Base-by-base conservation (phyloP, 2,113 vertebrate species). In the Salvator merianae region DNA sequence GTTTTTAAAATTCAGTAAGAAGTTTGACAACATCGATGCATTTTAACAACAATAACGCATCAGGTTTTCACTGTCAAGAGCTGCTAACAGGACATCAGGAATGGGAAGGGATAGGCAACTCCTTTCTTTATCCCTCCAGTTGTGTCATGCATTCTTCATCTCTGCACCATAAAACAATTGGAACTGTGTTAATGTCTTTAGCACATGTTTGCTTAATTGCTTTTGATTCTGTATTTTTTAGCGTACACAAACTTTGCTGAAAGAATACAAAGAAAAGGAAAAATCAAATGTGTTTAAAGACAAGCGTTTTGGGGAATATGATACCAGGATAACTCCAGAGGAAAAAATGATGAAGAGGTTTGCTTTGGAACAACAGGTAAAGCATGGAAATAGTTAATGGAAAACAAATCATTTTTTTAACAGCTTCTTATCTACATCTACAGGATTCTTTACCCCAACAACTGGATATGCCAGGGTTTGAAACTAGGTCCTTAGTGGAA, bases 261-360 rank as follows among this genome's bases (percentile, higher is more conserved):
- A 98, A 92, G 99, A 99, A 75, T 99, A 98, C 93, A 97, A 97
- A 92, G 95, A 96, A 69, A 97, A 97, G 87, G 95, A 96, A 50
- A 99, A 98, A 90, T 86, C 96, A 82, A 97, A 93, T 79, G 96
- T 98, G 5, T 98, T 99, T 55, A 95, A 95, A 36, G 99, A 99
- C 88, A 96, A 94, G 79, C 97, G 98, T 65, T 95, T 99, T 78
- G 99, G 97, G 32, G 98, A 99, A 87, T 98, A 99, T 82, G 96
- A 97, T 70, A 90, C 94, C 65, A 96, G 93, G 84, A 94, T 99
- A 85, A 97, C 94, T 50, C 95, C 97, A 0, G 99, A 99, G 81
- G 98, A 99, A n/a, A 99, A 98, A 93, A 99, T 99, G 96, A 92
- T 97, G 72, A 94, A 96, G 92, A 95, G 98, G 87, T 99, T 99